phyloP scores from a whole-genome alignment of 2,797 vertebrate species.

The Lacerta agilis region DNA sequence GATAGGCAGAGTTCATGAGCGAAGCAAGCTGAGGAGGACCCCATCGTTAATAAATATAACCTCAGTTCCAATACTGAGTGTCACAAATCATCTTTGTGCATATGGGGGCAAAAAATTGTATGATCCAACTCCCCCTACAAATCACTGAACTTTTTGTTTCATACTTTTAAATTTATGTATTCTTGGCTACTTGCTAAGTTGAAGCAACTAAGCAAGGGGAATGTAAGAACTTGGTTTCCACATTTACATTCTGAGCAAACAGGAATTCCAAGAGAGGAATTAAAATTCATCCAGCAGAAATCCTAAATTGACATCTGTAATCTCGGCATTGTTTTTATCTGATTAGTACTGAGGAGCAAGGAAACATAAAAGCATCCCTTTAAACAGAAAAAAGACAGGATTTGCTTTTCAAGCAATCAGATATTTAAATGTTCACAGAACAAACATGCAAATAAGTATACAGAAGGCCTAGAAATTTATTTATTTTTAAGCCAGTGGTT shows the following conservation, averaged over 20 bases:
- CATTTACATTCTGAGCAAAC: slow-evolving; percentile 55
- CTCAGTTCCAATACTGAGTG: too few relatives aligned
- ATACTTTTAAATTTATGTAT: slow-evolving; percentile 52
- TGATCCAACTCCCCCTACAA: not conserved
- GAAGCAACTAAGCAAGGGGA: slow-evolving; percentile 44
- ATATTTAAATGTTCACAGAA: slow-evolving; percentile 55
- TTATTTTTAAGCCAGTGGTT: slow-evolving; percentile 1
- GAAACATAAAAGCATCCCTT: slow-evolving; percentile 47
- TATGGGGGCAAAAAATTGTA: slow-evolving; percentile 16
- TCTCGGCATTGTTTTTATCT: slow-evolving; percentile 46
- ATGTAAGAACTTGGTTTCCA: slow-evolving; percentile 40
- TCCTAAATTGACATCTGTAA: slow-evolving; percentile 25
- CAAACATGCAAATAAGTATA: slow-evolving; percentile 44
- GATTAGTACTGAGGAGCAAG: slow-evolving; percentile 53
- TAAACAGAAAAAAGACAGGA: slow-evolving; percentile 31
- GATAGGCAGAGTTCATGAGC: too few relatives aligned
- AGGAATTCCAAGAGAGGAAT: slow-evolving; percentile 46
- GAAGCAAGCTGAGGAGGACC: too few relatives aligned
- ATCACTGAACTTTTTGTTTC: slow-evolving; percentile 29
- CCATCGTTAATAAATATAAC: too few relatives aligned
- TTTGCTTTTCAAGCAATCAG: slow-evolving; percentile 45
- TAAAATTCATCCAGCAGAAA: slow-evolving; percentile 60
- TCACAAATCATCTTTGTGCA: too few relatives aligned
- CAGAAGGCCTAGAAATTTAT: slow-evolving; percentile 15
- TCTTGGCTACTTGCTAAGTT: slow-evolving; percentile 13